Conservation (phyloP, 2,797 vertebrate genomes). For the Eulemur rubriventer region DNA sequence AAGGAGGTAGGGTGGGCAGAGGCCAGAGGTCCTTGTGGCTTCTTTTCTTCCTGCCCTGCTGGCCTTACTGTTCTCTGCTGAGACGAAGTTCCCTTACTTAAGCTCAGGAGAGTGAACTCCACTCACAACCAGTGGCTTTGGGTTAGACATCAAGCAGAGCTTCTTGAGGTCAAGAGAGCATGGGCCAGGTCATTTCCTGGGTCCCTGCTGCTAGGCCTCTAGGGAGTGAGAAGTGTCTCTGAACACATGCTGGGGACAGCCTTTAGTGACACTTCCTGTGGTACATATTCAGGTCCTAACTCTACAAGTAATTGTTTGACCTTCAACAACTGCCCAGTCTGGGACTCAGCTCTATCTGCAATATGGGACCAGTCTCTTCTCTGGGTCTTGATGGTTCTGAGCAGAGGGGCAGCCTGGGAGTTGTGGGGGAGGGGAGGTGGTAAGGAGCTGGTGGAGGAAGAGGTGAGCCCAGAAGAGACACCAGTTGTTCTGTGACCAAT, state of each 20-base stretch:
- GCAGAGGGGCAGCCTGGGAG: neutral
- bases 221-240: neutral
- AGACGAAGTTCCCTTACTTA: neutral
- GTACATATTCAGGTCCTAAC: neutral
- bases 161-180: neutral
- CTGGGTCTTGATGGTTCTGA: neutral
- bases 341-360: neutral
- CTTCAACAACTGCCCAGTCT: neutral
- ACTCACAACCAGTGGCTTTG: neutral
- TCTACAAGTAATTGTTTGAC: neutral
- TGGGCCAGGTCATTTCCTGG: neutral
- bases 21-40: neutral
- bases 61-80: neutral
- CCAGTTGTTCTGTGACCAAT: constrained; percentile 17
- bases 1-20: neutral
- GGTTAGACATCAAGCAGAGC: neutral
- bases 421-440: neutral
- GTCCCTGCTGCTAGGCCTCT: neutral
- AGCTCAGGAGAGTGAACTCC: neutral
- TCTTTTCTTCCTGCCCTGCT: neutral
- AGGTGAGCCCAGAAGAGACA: neutral
- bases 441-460: neutral
- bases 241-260: neutral
- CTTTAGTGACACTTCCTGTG: neutral
- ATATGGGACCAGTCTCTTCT: neutral